These are phyloP conservation scores for Ceriagrion tenellum DNA, from an alignment of 2,888 invertebrate species.

Conservation along the genomic window DNA sequence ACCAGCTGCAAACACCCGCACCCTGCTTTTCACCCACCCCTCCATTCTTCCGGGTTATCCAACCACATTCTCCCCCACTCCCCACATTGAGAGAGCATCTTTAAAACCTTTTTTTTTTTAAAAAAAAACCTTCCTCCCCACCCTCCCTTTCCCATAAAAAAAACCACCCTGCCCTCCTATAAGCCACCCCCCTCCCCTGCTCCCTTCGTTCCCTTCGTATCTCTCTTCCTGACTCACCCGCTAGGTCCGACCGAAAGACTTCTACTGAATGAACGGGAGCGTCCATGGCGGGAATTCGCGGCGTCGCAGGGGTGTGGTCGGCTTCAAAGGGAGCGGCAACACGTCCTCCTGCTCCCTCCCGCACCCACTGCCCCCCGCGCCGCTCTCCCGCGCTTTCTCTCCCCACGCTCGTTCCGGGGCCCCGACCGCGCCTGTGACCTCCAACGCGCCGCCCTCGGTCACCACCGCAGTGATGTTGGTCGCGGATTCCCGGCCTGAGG, in stretches of 20 bases:
- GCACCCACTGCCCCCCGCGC: not conserved
- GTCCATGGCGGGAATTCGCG: not conserved
- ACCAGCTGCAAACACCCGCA: no score
- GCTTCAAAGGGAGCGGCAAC: not conserved
- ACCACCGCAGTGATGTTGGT: no score
- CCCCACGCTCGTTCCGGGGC: not conserved
- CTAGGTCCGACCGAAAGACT: not conserved
- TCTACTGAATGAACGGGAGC: constrained; percentile 18
- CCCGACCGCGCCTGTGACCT: not conserved
- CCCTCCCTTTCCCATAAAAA: not conserved
- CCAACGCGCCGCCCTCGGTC: not conserved
- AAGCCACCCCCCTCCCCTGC: not conserved
- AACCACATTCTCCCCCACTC: no score
- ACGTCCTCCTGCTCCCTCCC: not conserved
- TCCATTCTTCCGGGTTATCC: no score
- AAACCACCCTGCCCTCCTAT: not conserved
- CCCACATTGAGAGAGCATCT: no score
- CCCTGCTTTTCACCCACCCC: not conserved
- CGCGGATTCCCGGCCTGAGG: no score
- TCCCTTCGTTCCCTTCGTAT: not conserved
- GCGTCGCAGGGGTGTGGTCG: not conserved
- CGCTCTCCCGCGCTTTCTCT: no score
- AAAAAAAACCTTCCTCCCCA: no score
- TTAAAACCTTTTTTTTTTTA: no score
- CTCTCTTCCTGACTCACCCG: not conserved